Conservation (phyloP, 2,888 invertebrate species). For the Epinotia demarniana region DNA sequence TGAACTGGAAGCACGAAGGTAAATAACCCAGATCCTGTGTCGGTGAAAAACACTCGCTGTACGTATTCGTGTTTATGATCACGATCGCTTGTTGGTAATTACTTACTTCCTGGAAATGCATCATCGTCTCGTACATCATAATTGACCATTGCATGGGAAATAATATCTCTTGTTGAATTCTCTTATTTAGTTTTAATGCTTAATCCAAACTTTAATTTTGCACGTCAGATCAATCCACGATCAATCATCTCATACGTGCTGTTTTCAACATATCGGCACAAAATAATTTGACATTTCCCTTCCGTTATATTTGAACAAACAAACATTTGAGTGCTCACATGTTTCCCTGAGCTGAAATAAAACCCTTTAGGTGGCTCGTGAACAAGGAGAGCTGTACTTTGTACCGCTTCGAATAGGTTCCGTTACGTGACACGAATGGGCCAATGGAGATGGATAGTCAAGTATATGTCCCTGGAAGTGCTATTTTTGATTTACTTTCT, state of each 20-base stretch:
- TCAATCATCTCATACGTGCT: too few species aligned
- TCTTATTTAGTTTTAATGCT: not conserved
- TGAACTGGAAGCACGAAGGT: too few species aligned
- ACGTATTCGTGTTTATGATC: too few species aligned
- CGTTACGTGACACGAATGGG: conserved; percentile 44
- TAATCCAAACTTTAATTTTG: not conserved
- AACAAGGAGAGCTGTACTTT: conserved; percentile 44
- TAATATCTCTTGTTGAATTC: not conserved
- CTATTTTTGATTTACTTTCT: conserved; percentile 14
- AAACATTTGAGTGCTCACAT: conserved; percentile 45
- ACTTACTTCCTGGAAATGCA: not conserved
- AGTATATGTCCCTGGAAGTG: conserved; percentile 27
- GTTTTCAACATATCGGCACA: not conserved
- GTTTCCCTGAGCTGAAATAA: conserved; percentile 44
- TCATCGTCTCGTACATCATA: not conserved
- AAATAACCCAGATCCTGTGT: too few species aligned
- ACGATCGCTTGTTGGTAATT: not conserved
- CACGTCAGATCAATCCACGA: not conserved
- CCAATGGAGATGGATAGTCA: conserved; percentile 34
- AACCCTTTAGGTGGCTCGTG: conserved; percentile 45
- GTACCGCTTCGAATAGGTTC: conserved; percentile 43
- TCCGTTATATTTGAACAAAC: conserved; percentile 40
- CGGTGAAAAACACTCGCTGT: too few species aligned
- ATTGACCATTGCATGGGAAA: not conserved
- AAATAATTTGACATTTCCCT: conserved; percentile 38